These are phyloP conservation scores for Anhinga anhinga DNA, from an alignment of 2,113 vertebrate species.

Conservation along the genomic window DNA sequence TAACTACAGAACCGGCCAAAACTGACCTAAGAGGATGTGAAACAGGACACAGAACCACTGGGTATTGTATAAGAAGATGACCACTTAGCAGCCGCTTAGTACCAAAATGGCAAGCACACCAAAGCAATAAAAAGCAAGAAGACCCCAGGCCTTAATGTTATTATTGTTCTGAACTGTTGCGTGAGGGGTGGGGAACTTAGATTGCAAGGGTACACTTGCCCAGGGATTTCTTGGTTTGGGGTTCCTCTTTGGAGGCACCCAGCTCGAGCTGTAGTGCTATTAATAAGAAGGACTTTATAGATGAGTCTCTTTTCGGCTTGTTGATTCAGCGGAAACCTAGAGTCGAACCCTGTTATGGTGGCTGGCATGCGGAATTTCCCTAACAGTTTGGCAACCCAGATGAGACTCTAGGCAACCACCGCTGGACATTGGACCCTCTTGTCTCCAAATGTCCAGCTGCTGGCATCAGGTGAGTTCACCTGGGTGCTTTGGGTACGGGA, in stretches of 20 bases:
- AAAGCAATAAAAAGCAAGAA: neutral
- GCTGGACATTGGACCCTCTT: fast-evolving
- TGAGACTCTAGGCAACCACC: neutral
- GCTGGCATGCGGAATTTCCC: neutral
- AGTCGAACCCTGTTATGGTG: neutral
- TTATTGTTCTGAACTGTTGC: fast-evolving
- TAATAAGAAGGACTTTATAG: neutral
- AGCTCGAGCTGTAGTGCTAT: neutral
- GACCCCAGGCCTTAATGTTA: neutral
- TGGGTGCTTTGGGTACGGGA: neutral
- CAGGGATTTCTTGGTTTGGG: neutral
- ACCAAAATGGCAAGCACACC: neutral
- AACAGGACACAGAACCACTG: neutral
- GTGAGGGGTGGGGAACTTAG: neutral
- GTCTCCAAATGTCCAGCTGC: neutral
- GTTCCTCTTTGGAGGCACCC: neutral
- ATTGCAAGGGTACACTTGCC: neutral
- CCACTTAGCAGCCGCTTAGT: neutral
- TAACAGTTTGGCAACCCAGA: neutral
- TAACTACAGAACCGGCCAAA: neutral
- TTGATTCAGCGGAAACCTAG: neutral
- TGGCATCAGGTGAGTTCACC: fast-evolving
- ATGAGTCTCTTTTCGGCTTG: neutral
- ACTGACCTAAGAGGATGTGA: neutral
- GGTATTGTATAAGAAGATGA: neutral